phyloP scores from a whole-genome alignment of 2,888 invertebrate genomes.

The Mermis nigrescens region DNA sequence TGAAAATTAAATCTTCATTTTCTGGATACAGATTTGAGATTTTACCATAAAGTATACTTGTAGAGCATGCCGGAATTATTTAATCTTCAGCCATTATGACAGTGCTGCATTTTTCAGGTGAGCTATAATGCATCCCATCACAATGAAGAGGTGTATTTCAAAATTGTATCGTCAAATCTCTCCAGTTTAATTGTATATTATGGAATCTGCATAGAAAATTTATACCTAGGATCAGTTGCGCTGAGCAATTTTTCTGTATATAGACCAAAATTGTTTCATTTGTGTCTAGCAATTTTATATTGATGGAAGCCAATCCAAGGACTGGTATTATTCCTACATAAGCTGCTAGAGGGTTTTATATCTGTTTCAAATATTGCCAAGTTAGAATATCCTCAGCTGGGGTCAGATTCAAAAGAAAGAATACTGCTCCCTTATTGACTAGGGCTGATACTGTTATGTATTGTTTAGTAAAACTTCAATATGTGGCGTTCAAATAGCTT shows the following conservation, averaged over 20 bases:
- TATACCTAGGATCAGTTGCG: neutral
- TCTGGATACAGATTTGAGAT: too few species aligned
- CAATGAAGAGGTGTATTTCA: neutral
- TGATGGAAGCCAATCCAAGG: neutral
- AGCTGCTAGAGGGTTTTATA: neutral
- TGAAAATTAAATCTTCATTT: too few species aligned
- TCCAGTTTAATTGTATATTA: neutral
- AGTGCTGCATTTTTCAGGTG: neutral
- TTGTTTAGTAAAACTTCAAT: neutral
- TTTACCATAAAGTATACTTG: too few species aligned
- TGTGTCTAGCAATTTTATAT: neutral
- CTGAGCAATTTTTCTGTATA: neutral
- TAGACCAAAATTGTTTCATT: neutral
- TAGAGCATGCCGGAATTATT: too few species aligned
- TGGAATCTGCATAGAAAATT: neutral
- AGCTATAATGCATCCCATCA: neutral
- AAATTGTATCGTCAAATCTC: neutral
- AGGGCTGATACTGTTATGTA: neutral
- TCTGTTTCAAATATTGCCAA: neutral
- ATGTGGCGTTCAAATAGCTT: neutral
- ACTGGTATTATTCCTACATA: neutral
- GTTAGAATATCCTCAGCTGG: neutral
- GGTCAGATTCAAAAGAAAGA: neutral
- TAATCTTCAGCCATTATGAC: too few species aligned
- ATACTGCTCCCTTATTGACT: neutral